Evolutionary conservation across 2,113 vertebrate species (phyloP).

Genomic region (Neolamprologus tretocephalus): DNA sequence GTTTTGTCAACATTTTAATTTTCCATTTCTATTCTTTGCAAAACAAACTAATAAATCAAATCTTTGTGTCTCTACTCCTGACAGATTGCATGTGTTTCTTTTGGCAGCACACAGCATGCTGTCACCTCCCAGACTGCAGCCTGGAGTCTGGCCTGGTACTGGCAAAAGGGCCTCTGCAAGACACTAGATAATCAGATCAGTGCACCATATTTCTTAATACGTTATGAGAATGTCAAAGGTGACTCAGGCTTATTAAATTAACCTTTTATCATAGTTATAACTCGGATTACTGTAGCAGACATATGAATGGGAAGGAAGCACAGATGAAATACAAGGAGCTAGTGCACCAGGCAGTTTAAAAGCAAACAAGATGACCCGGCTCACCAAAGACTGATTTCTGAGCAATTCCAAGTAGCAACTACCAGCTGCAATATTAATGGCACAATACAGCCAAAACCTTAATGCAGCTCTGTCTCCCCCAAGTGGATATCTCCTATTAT

Average conservation of each 20-base stretch:
- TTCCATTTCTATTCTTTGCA: not conserved
- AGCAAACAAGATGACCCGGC: not conserved
- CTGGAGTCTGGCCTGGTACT: not conserved
- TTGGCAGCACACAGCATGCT: conserved; percentile 20
- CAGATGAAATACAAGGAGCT: not conserved
- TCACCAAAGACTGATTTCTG: not conserved
- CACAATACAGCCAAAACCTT: not conserved
- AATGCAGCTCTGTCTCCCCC: conserved; percentile 53
- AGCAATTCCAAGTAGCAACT: not conserved
- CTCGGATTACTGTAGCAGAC: not conserved
- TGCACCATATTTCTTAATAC: not conserved
- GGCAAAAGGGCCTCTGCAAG: not conserved
- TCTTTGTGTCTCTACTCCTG: not conserved
- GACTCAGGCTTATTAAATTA: not conserved
- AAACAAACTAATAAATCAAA: not conserved
- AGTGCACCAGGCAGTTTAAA: not conserved
- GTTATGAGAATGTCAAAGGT: not conserved
- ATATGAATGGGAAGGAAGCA: not conserved
- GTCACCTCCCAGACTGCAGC: conserved; percentile 12
- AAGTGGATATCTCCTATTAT: conserved; percentile 18
- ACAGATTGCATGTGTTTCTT: conserved; percentile 18
- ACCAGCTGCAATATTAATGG: not conserved
- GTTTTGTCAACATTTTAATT: not conserved
- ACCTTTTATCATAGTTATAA: conserved; percentile 16
- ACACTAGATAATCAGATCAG: not conserved